phyloP scores from a whole-genome alignment of 2,113 vertebrate species.

The Caretta caretta region DNA sequence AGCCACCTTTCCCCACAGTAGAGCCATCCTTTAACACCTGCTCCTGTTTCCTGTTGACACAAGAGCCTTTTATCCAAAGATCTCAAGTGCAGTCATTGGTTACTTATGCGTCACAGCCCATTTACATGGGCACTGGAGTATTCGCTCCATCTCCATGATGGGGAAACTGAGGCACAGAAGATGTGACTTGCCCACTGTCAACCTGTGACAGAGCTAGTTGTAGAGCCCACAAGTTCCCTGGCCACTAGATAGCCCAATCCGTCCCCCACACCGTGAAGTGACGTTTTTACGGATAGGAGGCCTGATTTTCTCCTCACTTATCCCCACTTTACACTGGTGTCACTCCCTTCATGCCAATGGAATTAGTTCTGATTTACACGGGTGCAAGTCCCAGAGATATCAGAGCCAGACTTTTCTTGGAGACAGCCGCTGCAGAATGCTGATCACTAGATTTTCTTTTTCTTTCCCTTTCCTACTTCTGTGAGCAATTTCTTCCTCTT shows the following conservation, averaged over 20 bases:
- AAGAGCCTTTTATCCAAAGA: neutral
- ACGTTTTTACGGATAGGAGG: neutral
- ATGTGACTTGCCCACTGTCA: neutral
- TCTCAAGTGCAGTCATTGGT: neutral
- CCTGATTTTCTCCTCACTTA: neutral
- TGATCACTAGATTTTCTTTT: neutral
- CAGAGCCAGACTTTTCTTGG: neutral
- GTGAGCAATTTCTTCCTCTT: conserved; percentile 27
- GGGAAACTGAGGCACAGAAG: neutral
- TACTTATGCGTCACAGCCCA: neutral
- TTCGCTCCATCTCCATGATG: neutral
- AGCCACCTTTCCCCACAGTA: neutral
- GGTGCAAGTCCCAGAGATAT: neutral
- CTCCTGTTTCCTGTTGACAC: neutral
- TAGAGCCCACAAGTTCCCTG: neutral
- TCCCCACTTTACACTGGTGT: neutral
- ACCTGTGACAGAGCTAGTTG: neutral
- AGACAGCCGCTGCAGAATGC: neutral
- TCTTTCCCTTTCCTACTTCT: neutral
- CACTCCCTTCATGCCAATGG: neutral
- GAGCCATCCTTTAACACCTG: neutral
- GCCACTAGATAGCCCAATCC: neutral
- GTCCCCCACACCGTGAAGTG: neutral
- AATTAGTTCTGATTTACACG: neutral
- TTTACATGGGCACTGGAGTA: neutral